phyloP scores from a whole-genome alignment of 2,797 vertebrate species.

The Myotis daubentonii region DNA sequence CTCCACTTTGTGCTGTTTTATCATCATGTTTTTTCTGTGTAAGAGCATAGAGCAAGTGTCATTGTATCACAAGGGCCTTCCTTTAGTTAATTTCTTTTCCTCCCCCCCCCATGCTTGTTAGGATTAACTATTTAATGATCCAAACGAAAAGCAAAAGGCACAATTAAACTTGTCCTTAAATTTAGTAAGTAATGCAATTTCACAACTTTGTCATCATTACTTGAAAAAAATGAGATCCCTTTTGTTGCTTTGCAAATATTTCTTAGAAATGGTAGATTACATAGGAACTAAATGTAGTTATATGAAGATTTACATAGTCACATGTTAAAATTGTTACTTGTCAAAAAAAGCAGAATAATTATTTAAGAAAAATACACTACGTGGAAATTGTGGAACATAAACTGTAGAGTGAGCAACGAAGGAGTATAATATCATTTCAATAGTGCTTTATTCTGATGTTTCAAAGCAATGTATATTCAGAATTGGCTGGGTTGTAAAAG shows the following conservation, averaged over 20 bases:
- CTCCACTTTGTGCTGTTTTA: slow-evolving; percentile 99
- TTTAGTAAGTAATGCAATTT: slow-evolving; percentile 59
- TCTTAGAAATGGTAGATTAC: slow-evolving; percentile 46
- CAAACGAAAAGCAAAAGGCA: slow-evolving; percentile 55
- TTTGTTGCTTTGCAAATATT: slow-evolving; percentile 45
- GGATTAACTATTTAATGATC: slow-evolving; percentile 86
- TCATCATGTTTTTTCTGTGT: slow-evolving; percentile 90
- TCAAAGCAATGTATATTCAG: slow-evolving; percentile 74
- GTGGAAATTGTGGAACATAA: slow-evolving; percentile 77
- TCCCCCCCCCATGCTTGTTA: slow-evolving; percentile 77
- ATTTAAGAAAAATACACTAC: slow-evolving; percentile 73
- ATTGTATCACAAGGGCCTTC: slow-evolving; percentile 95
- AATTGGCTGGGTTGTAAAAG: slow-evolving; percentile 77
- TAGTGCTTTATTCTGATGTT: slow-evolving; percentile 78
- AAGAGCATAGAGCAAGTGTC: slow-evolving; percentile 95
- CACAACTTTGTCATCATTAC: slow-evolving; percentile 12
- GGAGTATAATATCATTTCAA: slow-evolving; percentile 61
- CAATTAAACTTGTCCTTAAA: slow-evolving; percentile 39
- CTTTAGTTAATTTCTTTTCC: slow-evolving; percentile 95
- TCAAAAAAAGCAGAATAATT: slow-evolving; percentile 76
- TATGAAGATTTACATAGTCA: not conserved
- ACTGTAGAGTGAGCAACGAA: slow-evolving; percentile 63
- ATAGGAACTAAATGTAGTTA: slow-evolving; percentile 68
- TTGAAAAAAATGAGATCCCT: slow-evolving; percentile 33
- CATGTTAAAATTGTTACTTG: slow-evolving; percentile 20